phyloP scores from a whole-genome alignment of 2,797 vertebrate genomes.

The Premnoplex brunnescens region DNA sequence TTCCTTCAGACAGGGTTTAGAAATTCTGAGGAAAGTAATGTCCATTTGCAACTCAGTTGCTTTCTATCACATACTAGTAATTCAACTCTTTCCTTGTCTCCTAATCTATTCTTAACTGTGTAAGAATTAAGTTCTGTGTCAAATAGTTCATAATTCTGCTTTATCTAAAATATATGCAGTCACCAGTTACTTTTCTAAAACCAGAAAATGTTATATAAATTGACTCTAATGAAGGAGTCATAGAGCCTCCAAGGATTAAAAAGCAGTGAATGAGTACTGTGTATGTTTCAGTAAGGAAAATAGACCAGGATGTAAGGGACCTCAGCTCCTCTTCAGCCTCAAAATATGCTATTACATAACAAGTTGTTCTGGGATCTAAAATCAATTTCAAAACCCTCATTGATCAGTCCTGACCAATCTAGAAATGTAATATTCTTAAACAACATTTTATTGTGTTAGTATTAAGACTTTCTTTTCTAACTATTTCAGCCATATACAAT shows the following conservation, averaged over 20 bases:
- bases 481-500: neutral
- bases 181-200: neutral
- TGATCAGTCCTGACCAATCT: neutral
- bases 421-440: neutral
- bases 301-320: neutral
- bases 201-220: neutral
- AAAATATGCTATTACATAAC: neutral
- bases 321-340: neutral
- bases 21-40: neutral
- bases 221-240: neutral
- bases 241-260: neutral
- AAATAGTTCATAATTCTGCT: neutral
- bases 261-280: neutral
- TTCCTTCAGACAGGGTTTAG: neutral
- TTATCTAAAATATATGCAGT: neutral
- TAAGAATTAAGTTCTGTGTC: neutral
- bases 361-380: neutral
- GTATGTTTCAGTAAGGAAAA: neutral
- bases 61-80: neutral
- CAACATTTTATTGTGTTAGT: neutral
- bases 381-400: neutral
- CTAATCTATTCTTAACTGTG: neutral
- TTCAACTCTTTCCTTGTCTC: neutral
- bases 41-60: neutral
- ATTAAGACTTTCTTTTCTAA: neutral